Conservation (phyloP, 30 jellyfish, hydroid and myxozoan species). For the Sanderia malayensis region DNA sequence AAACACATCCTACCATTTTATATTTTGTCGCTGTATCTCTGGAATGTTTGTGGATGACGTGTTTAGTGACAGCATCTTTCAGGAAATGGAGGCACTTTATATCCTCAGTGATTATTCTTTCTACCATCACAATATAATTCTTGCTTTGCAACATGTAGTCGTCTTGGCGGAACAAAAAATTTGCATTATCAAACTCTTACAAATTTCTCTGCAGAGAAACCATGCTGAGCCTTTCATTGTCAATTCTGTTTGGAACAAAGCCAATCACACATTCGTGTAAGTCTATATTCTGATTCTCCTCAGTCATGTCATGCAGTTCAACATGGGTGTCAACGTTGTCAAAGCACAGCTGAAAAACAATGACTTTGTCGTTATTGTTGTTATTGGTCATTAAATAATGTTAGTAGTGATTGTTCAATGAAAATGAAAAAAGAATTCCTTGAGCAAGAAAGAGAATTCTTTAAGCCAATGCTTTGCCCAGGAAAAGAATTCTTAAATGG, state of each 20-base stretch:
- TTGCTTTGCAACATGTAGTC: slow-evolving; percentile 9
- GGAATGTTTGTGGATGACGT: slow-evolving; percentile 5
- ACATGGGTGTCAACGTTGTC: slow-evolving; percentile 2
- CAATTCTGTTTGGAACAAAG: background rate
- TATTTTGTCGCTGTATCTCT: background rate
- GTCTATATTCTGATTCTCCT: background rate
- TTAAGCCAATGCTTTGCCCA: too few species aligned
- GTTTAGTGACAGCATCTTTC: slow-evolving; percentile 13
- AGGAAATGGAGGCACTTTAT: slow-evolving; percentile 1
- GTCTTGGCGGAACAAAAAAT: background rate
- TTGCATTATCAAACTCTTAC: background rate
- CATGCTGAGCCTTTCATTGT: background rate
- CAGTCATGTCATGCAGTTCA: background rate
- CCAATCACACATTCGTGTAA: background rate
- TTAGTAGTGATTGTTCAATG: too few species aligned
- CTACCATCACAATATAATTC: slow-evolving; percentile 9
- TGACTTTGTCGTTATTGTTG: too few species aligned
- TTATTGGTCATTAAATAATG: too few species aligned
- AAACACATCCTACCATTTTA: background rate
- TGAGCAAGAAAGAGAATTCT: too few species aligned
- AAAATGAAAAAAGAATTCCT: too few species aligned
- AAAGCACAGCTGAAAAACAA: background rate
- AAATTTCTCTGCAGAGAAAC: background rate
- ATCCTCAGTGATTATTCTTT: background rate
- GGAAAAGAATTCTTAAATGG: too few species aligned